Evolutionary conservation across 1,140 invertebrate species (phyloP).

Genomic region (Drosophila sechellia): DNA sequence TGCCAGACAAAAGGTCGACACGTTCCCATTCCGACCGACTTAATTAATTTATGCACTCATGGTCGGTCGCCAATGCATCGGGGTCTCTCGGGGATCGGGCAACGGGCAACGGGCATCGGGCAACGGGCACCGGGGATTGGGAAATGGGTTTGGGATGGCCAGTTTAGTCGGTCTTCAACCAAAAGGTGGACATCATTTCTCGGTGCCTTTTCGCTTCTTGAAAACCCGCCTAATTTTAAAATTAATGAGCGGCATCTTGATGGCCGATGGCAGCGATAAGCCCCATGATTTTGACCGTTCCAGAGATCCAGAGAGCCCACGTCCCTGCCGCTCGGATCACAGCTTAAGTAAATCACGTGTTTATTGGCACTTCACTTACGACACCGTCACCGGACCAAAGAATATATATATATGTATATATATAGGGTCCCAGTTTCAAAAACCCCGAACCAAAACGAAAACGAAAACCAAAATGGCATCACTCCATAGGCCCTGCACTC

Average conservation of each 20-base stretch:
- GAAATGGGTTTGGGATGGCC: constrained; percentile 12
- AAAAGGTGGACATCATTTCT: constrained; percentile 71
- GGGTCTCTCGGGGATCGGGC: constrained; percentile 4
- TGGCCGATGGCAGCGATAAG: constrained; percentile 82
- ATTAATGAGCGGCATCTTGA: constrained; percentile 84
- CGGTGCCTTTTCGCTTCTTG: constrained; percentile 60
- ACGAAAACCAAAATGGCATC: constrained; percentile 75
- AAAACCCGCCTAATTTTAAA: constrained; percentile 84
- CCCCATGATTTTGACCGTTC: constrained; percentile 75
- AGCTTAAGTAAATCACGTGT: constrained; percentile 77
- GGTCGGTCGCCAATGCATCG: constrained; percentile 69
- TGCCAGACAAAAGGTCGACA: constrained; percentile 84
- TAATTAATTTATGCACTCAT: constrained; percentile 84
- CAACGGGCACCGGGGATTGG: not conserved
- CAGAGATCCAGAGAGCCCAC: constrained; percentile 28
- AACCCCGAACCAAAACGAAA: constrained; percentile 19
- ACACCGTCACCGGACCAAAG: constrained; percentile 66
- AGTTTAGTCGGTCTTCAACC: constrained; percentile 60
- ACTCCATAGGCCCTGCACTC: constrained; percentile 53
- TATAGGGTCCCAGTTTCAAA: constrained; percentile 11
- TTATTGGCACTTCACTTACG: constrained; percentile 82
- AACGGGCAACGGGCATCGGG: not conserved
- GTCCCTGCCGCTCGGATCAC: constrained; percentile 47
- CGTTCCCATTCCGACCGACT: constrained; percentile 81
- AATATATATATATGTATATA: constrained; percentile 34